Percentiles rank a stretch among this genome's conserved stretches.
Conservation (phyloP, 2,888 invertebrate species). For the Phragmatobia fuliginosa region DNA sequence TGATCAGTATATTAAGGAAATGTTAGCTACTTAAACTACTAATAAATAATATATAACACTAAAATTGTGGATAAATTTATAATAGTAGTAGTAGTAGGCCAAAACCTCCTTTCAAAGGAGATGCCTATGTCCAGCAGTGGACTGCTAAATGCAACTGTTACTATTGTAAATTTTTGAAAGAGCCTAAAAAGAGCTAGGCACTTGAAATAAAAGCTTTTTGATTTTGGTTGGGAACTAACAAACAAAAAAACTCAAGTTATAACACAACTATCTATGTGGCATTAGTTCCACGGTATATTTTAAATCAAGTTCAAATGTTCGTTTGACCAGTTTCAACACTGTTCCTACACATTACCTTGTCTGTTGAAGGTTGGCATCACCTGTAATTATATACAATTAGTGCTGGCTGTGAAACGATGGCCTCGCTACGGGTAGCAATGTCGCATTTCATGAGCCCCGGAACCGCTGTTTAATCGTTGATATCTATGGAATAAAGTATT, state of each 20-base stretch:
- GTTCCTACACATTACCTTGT: constrained; percentile 42
- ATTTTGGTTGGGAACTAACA: too few species aligned
- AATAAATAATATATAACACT: too few species aligned
- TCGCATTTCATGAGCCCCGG: constrained; percentile 58
- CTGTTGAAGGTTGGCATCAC: constrained; percentile 47
- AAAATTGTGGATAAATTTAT: too few species aligned
- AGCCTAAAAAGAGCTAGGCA: too few species aligned
- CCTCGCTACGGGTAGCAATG: constrained; percentile 56
- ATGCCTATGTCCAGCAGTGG: too few species aligned
- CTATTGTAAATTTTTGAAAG: too few species aligned
- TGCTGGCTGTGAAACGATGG: constrained; percentile 43
- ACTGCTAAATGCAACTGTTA: too few species aligned
- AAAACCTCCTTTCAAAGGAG: too few species aligned
- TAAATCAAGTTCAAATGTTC: not conserved
- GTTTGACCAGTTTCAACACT: not conserved
- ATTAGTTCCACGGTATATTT: not conserved
- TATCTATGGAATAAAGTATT: not conserved
- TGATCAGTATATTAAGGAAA: not conserved
- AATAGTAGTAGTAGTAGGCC: too few species aligned
- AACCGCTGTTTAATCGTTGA: constrained; percentile 50
- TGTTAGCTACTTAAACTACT: not conserved
- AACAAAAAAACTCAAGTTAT: too few species aligned
- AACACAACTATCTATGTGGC: not conserved
- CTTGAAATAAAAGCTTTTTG: too few species aligned
- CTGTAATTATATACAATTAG: constrained; percentile 62